Evolutionary conservation across 35 echinoderm and acorn worm genomes (phyloP).

Genomic region (Apostichopus californicus): DNA sequence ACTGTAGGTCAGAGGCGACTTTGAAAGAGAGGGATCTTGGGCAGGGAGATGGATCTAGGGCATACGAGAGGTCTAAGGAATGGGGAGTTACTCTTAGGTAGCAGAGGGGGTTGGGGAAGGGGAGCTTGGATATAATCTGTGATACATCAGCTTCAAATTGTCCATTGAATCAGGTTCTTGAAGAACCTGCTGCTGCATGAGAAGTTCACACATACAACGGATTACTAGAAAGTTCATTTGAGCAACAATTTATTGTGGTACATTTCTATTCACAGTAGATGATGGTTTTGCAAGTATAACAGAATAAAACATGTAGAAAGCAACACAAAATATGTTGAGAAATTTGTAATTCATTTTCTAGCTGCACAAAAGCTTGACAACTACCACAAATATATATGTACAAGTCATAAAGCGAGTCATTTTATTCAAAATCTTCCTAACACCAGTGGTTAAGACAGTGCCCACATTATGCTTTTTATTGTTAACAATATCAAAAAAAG

Average conservation of each 20-base stretch:
- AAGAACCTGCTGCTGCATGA: no score
- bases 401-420: constrained; percentile 34
- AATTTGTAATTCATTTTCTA: constrained; percentile 26
- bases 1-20: no score
- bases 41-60: no score
- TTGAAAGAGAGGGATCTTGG: no score
- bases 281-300: constrained; percentile 16
- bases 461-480: constrained; percentile 29
- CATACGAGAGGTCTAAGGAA: no score
- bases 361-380: constrained; percentile 28
- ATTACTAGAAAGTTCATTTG: neutral
- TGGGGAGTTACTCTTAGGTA: no score
- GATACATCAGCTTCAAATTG: no score
- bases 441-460: constrained; percentile 12
- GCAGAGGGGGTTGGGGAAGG: no score
- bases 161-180: no score
- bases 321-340: constrained; percentile 24
- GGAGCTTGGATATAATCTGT: no score
- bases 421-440: constrained; percentile 52
- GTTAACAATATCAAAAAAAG: constrained; percentile 48
- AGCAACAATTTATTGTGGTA: constrained; percentile 43
- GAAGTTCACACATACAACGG: no score
- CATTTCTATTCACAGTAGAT: constrained; percentile 47
- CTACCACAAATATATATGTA: constrained; percentile 45
- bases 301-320: constrained; percentile 49